Conservation (phyloP, 2,888 invertebrate genomes). For the Coleophora flavipennella region DNA sequence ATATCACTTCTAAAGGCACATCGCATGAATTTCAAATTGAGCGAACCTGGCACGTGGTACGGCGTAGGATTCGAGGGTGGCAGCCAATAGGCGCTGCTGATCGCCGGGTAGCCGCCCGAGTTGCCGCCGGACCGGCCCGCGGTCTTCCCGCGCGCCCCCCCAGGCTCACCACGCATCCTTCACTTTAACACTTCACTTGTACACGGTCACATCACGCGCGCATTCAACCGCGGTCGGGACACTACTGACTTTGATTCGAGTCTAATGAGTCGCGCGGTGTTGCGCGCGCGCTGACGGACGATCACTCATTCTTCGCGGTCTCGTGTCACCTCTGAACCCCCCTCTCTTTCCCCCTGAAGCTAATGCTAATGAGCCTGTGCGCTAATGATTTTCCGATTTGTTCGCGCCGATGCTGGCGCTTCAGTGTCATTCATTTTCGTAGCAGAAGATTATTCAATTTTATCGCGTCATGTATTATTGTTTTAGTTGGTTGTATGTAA, state of each 20-base stretch:
- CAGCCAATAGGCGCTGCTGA: conserved; percentile 88
- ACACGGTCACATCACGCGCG: conserved; percentile 54
- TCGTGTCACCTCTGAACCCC: conserved; percentile 43
- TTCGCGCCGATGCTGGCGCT: conserved; percentile 21
- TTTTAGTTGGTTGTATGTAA: not conserved
- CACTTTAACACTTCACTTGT: conserved; percentile 44
- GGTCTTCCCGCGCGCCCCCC: conserved; percentile 54
- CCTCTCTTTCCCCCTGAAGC: conserved; percentile 17
- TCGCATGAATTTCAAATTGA: not conserved
- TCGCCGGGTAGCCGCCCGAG: conserved; percentile 79
- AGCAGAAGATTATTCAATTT: no score
- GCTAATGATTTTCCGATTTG: conserved; percentile 60
- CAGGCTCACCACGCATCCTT: conserved; percentile 68
- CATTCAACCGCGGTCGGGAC: conserved; percentile 58
- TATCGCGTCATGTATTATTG: not conserved
- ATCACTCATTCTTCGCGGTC: conserved; percentile 61
- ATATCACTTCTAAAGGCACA: no score
- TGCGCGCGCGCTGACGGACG: conserved; percentile 63
- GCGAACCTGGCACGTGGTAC: conserved; percentile 87
- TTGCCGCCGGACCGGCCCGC: conserved; percentile 29
- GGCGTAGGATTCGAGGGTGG: conserved; percentile 85
- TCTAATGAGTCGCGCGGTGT: conserved; percentile 30
- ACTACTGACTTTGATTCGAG: conserved; percentile 37
- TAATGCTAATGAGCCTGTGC: conserved; percentile 13
- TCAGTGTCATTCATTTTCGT: no score